These are phyloP conservation scores for Odontomyia ornata DNA, from an alignment of 2,888 invertebrate species.

Conservation along the genomic window DNA sequence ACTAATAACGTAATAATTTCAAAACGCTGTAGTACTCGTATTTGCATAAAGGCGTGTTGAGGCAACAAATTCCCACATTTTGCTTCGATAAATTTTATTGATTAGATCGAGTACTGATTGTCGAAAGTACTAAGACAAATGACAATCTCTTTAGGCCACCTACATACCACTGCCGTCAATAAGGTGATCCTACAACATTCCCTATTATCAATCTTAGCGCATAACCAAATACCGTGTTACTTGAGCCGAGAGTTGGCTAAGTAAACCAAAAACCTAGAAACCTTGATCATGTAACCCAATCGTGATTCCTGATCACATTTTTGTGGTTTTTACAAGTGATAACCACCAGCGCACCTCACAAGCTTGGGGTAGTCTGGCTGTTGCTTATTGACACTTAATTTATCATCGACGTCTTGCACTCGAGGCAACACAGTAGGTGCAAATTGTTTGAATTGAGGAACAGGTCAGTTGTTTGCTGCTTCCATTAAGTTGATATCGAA, in stretches of 20 bases:
- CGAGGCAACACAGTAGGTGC: constrained; percentile 10
- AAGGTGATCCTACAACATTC: too few species aligned
- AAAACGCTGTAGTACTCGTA: too few species aligned
- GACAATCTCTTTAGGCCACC: not conserved
- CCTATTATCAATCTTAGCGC: too few species aligned
- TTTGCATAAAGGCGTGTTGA: too few species aligned
- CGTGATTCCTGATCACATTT: constrained; percentile 29
- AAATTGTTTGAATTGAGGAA: constrained; percentile 14
- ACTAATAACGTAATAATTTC: too few species aligned
- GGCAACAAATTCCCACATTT: not conserved
- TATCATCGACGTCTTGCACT: constrained; percentile 13
- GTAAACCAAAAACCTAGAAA: constrained; percentile 28
- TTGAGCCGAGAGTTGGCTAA: not conserved
- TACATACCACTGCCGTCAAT: not conserved
- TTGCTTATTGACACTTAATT: constrained; percentile 4
- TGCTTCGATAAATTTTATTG: not conserved
- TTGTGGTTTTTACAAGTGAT: constrained; percentile 27
- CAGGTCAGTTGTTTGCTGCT: not conserved
- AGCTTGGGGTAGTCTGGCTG: not conserved
- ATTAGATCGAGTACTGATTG: too few species aligned
- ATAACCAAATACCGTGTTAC: too few species aligned
- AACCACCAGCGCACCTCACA: not conserved
- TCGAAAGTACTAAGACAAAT: not conserved
- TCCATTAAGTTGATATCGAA: not conserved
- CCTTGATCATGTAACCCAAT: constrained; percentile 37